phyloP scores from a whole-genome alignment of 2,888 invertebrate genomes.

The Tachina fera region DNA sequence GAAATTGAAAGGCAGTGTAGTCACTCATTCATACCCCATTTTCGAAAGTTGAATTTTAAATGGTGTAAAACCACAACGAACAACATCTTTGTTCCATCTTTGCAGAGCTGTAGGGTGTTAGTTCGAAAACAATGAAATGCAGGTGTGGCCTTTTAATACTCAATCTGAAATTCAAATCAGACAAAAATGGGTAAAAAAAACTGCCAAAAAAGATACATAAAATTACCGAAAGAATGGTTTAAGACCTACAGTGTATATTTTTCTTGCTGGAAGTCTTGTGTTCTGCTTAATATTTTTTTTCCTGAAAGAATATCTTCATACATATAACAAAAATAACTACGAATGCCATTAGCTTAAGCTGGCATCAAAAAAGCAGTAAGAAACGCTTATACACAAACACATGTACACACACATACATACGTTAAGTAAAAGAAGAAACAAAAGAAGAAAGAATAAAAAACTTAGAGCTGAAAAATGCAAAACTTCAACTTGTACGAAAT shows the following conservation, averaged over 20 bases:
- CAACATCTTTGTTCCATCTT: slow-evolving; percentile 44
- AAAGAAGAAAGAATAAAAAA: background rate
- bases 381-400: slow-evolving; percentile 33
- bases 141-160: slow-evolving; percentile 74
- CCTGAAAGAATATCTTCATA: slow-evolving; percentile 45
- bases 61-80: slow-evolving; percentile 21
- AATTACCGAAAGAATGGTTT: slow-evolving; percentile 51
- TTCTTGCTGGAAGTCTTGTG: slow-evolving; percentile 48
- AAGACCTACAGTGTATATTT: background rate
- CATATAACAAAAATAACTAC: slow-evolving; percentile 43
- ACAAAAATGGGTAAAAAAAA: slow-evolving; percentile 21
- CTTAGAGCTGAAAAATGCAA: slow-evolving; percentile 29
- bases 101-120: slow-evolving; percentile 59
- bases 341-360: slow-evolving; percentile 29
- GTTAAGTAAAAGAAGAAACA: slow-evolving; percentile 35
- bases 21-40: slow-evolving; percentile 34
- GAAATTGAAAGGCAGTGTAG: slow-evolving; percentile 21
- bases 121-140: slow-evolving; percentile 71
- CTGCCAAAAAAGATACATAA: slow-evolving; percentile 52
- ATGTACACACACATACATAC: slow-evolving; percentile 35
- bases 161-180: slow-evolving; percentile 74
- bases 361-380: slow-evolving; percentile 5
- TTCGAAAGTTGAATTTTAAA: slow-evolving; percentile 53
- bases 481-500: slow-evolving; percentile 39
- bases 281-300: slow-evolving; percentile 8